Evolutionary conservation across 2,113 vertebrate species (phyloP), one percentile per base, ranked within the genome.

Genomic region (Nematolebias whitei): DNA sequence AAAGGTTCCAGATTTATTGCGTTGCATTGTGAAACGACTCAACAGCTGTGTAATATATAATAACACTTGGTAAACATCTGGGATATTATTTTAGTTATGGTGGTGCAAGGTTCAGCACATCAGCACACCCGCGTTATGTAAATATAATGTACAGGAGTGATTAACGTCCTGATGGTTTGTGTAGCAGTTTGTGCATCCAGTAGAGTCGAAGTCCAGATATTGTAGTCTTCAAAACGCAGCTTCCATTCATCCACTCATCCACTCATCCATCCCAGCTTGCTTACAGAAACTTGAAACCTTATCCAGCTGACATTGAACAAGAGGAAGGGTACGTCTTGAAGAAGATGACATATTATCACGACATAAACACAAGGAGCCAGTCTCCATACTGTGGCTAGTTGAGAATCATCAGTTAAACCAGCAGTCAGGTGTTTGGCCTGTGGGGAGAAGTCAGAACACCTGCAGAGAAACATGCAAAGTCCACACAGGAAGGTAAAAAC

Each of bases 81-180:
- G 12, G 12, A 1, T 2, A 26, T 61, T 69, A 24, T 79, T 51
- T 60, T 44, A 64, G 19, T 23, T 50, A 24, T 10, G 18, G 22
- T 6, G 49, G 63, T 50, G 40, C 35, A 40, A 55, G 69, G 53
- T 66, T 67, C 60, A 69, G 20, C 20, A 49, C 71, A 22, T 32
- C 58, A 52, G 22, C 23, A 61, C 72, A 66, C 68, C 58, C 78
- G 52, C 56, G 38, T 54, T 35, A 26, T 68, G 54, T 53, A 14
- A 44, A 51, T 35, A 50, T 49, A 20, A 40, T 35, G 58, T 19
- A 71, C 50, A 67, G 12, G 16, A 41, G 43, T n/a, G 71, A 75
- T 41, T 72, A 2, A 56, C 84, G 44, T 59, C 2, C 2, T 39
- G 41, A 1, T 53, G n/a, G 64, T 85, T 82, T 68, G 10, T 10